Evolutionary conservation across 2,113 vertebrate genomes (phyloP).

Genomic region (Oncorhynchus nerka): DNA sequence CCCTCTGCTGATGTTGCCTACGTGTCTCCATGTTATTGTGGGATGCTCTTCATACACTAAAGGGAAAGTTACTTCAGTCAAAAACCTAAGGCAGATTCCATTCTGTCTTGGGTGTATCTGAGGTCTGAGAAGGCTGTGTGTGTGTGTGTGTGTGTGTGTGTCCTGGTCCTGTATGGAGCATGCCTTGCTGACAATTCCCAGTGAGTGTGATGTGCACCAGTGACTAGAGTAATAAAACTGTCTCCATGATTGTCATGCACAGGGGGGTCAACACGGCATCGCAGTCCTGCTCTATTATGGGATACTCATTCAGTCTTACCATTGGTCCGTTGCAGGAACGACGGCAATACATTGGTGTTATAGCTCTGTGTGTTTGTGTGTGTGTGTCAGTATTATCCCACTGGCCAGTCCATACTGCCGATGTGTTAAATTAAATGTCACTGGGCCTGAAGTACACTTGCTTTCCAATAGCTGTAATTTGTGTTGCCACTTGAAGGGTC

Average conservation of each 20-base stretch:
- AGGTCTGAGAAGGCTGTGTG: background rate
- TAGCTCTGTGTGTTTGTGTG: too few species aligned
- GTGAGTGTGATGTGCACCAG: background rate
- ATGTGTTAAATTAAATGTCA: constrained; percentile 47
- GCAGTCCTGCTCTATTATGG: background rate
- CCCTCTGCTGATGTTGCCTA: background rate
- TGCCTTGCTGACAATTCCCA: background rate
- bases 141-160: background rate
- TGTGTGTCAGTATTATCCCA: constrained; percentile 19
- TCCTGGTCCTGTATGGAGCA: constrained; percentile 4
- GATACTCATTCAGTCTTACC: background rate
- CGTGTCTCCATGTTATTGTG: background rate
- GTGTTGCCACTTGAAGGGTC: constrained; percentile 26
- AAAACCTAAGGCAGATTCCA: too few species aligned
- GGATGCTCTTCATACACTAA: too few species aligned
- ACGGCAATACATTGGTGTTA: too few species aligned
- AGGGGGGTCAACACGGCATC: background rate
- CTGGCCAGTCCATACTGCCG: constrained; percentile 35
- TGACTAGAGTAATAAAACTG: background rate
- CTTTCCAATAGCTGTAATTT: constrained; percentile 48
- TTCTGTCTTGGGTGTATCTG: background rate
- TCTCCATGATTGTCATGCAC: background rate
- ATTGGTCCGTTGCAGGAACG: too few species aligned
- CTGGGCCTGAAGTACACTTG: constrained; percentile 7
- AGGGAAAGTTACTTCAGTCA: too few species aligned